Conservation (phyloP, 1,140 invertebrate species). For the Trachymyrmex septentrionalis region DNA sequence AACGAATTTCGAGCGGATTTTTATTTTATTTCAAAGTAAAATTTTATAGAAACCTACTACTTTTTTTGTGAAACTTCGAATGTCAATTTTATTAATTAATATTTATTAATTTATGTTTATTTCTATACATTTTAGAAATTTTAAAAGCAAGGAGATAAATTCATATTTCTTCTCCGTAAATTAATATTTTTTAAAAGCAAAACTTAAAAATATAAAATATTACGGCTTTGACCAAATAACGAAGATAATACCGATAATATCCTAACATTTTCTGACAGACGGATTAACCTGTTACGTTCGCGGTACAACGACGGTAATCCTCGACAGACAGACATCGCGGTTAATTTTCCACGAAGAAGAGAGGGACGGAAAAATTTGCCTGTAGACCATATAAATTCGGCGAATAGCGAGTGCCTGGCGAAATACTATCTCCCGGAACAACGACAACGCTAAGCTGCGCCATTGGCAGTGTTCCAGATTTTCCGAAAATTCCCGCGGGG, state of each 20-base stretch:
- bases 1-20: neutral
- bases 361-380: constrained; percentile 47
- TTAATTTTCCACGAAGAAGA: constrained; percentile 53
- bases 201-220: constrained; percentile 12
- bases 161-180: neutral
- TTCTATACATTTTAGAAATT: neutral
- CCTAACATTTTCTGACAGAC: constrained; percentile 19
- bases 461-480: constrained; percentile 75
- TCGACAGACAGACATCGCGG: constrained; percentile 48
- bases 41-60: neutral
- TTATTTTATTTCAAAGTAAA: neutral
- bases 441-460: constrained; percentile 64
- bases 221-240: neutral
- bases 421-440: constrained; percentile 27
- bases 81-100: constrained; percentile 11
- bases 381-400: constrained; percentile 43
- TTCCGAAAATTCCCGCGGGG: constrained; percentile 73
- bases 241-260: constrained; percentile 28
- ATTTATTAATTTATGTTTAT: neutral
- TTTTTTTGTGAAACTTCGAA: neutral
- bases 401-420: constrained; percentile 36
- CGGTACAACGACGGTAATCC: constrained; percentile 39
- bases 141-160: neutral
- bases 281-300: constrained; percentile 47
- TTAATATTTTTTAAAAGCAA: constrained; percentile 9